Percentiles rank a stretch among this genome's conserved stretches.
These are phyloP conservation scores for Amitus sp. DNA, from an alignment of 2,888 invertebrate species.

Conservation along the genomic window DNA sequence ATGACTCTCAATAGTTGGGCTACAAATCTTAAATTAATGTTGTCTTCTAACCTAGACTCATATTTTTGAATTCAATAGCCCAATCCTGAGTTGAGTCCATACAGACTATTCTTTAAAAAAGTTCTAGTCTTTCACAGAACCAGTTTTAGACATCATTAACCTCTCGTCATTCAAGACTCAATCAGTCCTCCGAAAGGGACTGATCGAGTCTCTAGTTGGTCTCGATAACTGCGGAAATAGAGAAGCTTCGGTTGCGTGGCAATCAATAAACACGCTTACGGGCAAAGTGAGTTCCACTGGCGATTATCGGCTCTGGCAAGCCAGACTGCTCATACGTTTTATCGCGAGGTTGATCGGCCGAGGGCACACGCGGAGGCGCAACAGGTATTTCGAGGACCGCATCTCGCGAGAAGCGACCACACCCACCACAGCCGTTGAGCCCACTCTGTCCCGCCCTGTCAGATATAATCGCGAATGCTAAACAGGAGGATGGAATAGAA, in stretches of 20 bases:
- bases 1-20: too few species aligned
- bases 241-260: neutral
- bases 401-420: constrained; percentile 49
- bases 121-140: too few species aligned
- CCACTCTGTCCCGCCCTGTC: constrained; percentile 51
- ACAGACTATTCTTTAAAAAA: too few species aligned
- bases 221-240: too few species aligned
- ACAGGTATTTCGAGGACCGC: constrained; percentile 43
- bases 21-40: too few species aligned
- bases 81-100: too few species aligned
- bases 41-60: too few species aligned
- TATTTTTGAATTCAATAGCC: too few species aligned
- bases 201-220: constrained; percentile 22
- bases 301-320: constrained; percentile 32
- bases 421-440: constrained; percentile 59
- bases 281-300: constrained; percentile 24
- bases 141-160: too few species aligned
- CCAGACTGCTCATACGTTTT: neutral
- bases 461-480: constrained; percentile 62
- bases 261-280: neutral
- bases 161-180: too few species aligned
- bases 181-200: too few species aligned
- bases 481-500: constrained; percentile 47
- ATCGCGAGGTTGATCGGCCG: constrained; percentile 29
- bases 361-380: constrained; percentile 23